Evolutionary conservation across 2,888 invertebrate genomes (phyloP).

Genomic region (Monopis laevigella): DNA sequence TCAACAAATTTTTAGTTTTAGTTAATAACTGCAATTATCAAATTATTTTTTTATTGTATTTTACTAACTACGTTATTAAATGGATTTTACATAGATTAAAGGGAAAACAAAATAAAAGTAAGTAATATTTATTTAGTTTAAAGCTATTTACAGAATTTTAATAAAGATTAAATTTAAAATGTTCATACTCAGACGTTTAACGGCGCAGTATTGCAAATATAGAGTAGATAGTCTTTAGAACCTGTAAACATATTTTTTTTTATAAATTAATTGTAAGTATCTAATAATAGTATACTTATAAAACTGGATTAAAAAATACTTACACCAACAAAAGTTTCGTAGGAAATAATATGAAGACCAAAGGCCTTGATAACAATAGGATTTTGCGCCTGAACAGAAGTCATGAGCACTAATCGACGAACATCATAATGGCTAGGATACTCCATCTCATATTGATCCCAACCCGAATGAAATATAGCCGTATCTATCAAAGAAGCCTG

Average conservation of each 20-base stretch:
- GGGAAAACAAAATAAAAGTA: too few species aligned
- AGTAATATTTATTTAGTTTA: too few species aligned
- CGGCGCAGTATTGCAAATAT: conserved; percentile 1
- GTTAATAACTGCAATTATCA: too few species aligned
- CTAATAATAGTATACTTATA: neutral
- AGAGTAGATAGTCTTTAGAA: conserved; percentile 1
- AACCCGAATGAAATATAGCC: conserved; percentile 14
- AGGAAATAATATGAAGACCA: conserved; percentile 11
- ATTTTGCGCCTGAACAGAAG: conserved; percentile 12
- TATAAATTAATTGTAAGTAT: too few species aligned
- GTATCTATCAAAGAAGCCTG: conserved; percentile 12
- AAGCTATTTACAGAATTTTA: too few species aligned
- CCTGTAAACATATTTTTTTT: too few species aligned
- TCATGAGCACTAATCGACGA: conserved; percentile 14
- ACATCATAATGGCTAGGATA: neutral
- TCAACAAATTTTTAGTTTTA: too few species aligned
- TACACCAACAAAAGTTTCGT: conserved; percentile 11
- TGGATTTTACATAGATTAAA: too few species aligned
- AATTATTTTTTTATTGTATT: too few species aligned
- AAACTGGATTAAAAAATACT: neutral
- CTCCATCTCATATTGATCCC: conserved; percentile 4
- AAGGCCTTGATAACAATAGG: conserved; percentile 13
- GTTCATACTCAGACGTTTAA: too few species aligned
- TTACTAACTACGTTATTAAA: too few species aligned
- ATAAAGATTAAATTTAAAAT: too few species aligned